phyloP scores from a whole-genome alignment of 2,888 invertebrate species.

The Rutpela maculata region DNA sequence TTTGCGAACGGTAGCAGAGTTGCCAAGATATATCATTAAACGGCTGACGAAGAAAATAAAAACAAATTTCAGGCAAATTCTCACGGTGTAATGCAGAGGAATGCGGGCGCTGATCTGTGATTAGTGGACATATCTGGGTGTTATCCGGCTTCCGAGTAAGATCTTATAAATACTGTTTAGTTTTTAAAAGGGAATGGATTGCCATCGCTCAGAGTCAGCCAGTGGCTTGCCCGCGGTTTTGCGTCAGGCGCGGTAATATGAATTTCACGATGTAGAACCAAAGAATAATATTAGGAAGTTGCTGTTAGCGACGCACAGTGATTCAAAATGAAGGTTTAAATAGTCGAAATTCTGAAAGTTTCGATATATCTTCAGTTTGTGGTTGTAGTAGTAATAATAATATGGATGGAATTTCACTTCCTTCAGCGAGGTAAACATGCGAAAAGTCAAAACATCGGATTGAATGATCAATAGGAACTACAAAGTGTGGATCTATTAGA shows the following conservation, averaged over 20 bases:
- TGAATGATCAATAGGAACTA: too few relatives aligned
- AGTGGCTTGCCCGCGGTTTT: slow-evolving; percentile 7
- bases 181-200: slow-evolving; percentile 25
- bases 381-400: too few relatives aligned
- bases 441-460: too few relatives aligned
- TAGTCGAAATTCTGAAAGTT: too few relatives aligned
- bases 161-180: slow-evolving; percentile 28
- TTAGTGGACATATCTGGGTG: slow-evolving; percentile 36
- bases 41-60: slow-evolving; percentile 2
- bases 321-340: too few relatives aligned
- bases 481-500: too few relatives aligned
- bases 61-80: slow-evolving; percentile 29
- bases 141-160: slow-evolving; percentile 28
- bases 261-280: too few relatives aligned
- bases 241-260: not conserved
- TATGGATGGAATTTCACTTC: too few relatives aligned
- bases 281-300: too few relatives aligned
- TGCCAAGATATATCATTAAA: slow-evolving; percentile 9
- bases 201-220: not conserved
- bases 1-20: slow-evolving; percentile 7
- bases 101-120: slow-evolving; percentile 18
- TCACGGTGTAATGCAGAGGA: slow-evolving; percentile 12
- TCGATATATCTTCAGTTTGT: too few relatives aligned
- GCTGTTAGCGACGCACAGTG: too few relatives aligned
- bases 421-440: too few relatives aligned